A percentile compares a stretch with the other conserved stretches of the same genome.
phyloP scores from a whole-genome alignment of 92 coral and sea anemone species.

The Epizoanthus stellaris region DNA sequence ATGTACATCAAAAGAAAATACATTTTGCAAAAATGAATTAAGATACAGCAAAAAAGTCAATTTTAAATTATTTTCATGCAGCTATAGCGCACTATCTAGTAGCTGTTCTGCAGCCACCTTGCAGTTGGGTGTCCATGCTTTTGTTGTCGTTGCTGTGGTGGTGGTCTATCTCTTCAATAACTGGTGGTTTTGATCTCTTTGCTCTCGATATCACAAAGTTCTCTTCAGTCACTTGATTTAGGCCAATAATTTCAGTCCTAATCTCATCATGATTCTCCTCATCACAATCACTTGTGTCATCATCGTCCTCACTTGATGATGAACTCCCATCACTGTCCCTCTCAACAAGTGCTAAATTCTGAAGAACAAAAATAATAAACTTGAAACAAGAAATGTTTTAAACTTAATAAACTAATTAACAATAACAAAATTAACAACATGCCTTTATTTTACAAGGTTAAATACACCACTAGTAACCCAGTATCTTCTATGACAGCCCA shows the following conservation, averaged over 20 bases:
- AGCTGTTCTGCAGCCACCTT: too few relatives aligned
- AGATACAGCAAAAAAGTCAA: too few relatives aligned
- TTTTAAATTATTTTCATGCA: too few relatives aligned
- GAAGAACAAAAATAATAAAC: not conserved
- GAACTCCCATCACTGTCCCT: constrained; percentile 53
- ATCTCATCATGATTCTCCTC: constrained; percentile 53
- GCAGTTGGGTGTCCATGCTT: too few relatives aligned
- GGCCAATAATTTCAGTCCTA: constrained; percentile 55
- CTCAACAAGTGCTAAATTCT: constrained; percentile 81
- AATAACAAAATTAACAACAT: not conserved
- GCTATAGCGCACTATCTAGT: too few relatives aligned
- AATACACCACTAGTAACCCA: too few relatives aligned
- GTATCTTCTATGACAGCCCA: too few relatives aligned
- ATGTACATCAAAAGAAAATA: too few relatives aligned
- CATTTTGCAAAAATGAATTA: too few relatives aligned
- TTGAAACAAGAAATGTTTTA: not conserved
- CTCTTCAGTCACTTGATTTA: constrained; percentile 71
- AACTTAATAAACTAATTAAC: not conserved
- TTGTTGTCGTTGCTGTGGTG: not conserved
- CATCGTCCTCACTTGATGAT: constrained; percentile 48
- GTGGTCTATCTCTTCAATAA: constrained; percentile 66
- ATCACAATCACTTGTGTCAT: constrained; percentile 43
- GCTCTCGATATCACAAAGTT: constrained; percentile 69
- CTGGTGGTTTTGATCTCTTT: constrained; percentile 61
- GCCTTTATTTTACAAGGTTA: too few relatives aligned